Percentiles rank a stretch among this genome's conserved stretches.
phyloP scores from a whole-genome alignment of 2,113 vertebrate species.

The Trochalopteron elliotii region DNA sequence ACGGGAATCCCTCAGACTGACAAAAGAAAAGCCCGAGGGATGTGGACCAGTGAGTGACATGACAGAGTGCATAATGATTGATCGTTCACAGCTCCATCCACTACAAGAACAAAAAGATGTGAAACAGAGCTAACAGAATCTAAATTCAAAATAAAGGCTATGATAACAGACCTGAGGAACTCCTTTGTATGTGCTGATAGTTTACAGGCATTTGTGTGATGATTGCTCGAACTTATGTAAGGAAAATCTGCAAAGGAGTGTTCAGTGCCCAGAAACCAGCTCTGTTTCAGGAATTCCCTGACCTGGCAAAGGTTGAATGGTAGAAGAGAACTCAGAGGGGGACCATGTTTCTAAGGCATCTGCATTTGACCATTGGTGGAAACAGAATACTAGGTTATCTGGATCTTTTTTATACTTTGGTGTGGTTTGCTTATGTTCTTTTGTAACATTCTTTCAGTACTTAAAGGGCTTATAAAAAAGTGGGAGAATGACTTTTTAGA shows the following conservation, averaged over 20 bases:
- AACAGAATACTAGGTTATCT: not conserved
- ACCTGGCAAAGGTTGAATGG: not conserved
- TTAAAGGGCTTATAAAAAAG: not conserved
- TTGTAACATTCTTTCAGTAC: not conserved
- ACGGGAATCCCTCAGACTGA: not conserved
- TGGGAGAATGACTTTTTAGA: not conserved
- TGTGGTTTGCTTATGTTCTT: not conserved
- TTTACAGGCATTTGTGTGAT: not conserved
- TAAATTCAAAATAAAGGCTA: not conserved
- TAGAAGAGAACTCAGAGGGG: not conserved
- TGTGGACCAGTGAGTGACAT: not conserved
- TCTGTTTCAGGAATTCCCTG: not conserved
- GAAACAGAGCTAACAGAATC: not conserved
- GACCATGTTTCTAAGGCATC: not conserved
- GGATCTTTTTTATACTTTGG: not conserved
- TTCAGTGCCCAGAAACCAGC: not conserved
- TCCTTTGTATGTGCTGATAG: no score
- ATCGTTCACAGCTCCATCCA: not conserved
- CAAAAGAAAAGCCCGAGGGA: not conserved
- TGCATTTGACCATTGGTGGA: not conserved
- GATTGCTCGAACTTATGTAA: accelerated
- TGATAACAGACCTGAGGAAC: not conserved
- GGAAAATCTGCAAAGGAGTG: not conserved
- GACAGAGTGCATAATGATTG: not conserved
- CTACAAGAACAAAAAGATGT: not conserved